phyloP scores from a whole-genome alignment of 2,113 vertebrate genomes.

The Callocephalon fimbriatum region DNA sequence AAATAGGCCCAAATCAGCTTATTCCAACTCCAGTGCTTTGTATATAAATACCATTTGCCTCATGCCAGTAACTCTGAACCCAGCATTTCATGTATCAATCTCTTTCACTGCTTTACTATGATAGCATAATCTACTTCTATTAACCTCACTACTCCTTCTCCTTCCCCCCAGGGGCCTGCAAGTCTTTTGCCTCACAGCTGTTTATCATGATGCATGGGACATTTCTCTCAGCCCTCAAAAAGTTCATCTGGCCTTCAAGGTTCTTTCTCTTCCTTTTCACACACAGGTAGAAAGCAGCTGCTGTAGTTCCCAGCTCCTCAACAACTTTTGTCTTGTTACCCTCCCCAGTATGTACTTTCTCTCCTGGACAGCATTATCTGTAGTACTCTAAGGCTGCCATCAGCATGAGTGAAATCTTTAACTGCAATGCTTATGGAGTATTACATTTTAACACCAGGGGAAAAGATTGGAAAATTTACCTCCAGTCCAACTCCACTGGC shows the following conservation, averaged over 20 bases:
- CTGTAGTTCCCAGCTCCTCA: constrained; percentile 17
- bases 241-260: neutral
- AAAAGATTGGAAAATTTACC: neutral
- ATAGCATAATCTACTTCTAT: neutral
- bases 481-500: neutral
- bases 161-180: neutral
- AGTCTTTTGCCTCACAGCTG: constrained; percentile 2
- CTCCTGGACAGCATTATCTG: neutral
- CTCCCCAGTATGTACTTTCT: neutral
- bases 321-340: neutral
- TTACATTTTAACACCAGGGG: neutral
- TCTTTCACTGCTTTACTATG: neutral
- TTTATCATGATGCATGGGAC: neutral
- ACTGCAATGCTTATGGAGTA: neutral
- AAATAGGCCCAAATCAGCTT: neutral
- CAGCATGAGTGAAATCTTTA: neutral
- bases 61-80: neutral
- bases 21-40: neutral
- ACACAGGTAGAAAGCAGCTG: neutral
- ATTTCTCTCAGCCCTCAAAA: neutral
- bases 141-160: neutral
- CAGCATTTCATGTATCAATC: neutral
- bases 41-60: neutral
- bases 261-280: neutral
- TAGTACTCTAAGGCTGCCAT: neutral